Evolutionary conservation across 2,888 invertebrate genomes (phyloP).

Genomic region (Tetranychus piercei): DNA sequence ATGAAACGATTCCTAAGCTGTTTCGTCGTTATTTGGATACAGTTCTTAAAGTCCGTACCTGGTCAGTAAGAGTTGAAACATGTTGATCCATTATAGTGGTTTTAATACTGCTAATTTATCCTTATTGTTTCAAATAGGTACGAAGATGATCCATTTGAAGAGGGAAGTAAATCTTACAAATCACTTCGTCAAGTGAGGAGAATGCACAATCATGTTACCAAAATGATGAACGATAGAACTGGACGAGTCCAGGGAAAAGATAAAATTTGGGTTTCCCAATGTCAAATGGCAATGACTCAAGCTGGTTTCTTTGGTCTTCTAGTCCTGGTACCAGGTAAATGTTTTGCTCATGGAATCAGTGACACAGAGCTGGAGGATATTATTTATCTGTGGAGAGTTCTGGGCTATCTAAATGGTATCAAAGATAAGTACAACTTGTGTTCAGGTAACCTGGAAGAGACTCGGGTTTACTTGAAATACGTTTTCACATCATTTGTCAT

Average conservation of each 20-base stretch:
- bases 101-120: background rate
- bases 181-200: constrained; percentile 31
- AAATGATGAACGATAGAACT: constrained; percentile 17
- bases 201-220: constrained; percentile 38
- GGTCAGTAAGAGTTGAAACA: background rate
- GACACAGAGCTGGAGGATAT: background rate
- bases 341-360: constrained; percentile 37
- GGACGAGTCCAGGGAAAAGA: constrained; percentile 25
- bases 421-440: constrained; percentile 6
- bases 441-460: background rate
- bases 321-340: constrained; percentile 41
- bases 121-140: constrained; percentile 41
- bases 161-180: constrained; percentile 16
- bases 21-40: constrained; percentile 62
- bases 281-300: constrained; percentile 64
- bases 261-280: constrained; percentile 47
- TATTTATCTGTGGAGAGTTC: constrained; percentile 8
- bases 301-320: constrained; percentile 66
- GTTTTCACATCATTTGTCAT: background rate
- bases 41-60: constrained; percentile 49
- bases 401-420: constrained; percentile 8
- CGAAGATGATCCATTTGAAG: constrained; percentile 37
- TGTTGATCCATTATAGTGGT: background rate
- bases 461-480: background rate
- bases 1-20: constrained; percentile 45